Base-by-base conservation (phyloP, 1,140 invertebrate genomes). In the Euura lappo region DNA sequence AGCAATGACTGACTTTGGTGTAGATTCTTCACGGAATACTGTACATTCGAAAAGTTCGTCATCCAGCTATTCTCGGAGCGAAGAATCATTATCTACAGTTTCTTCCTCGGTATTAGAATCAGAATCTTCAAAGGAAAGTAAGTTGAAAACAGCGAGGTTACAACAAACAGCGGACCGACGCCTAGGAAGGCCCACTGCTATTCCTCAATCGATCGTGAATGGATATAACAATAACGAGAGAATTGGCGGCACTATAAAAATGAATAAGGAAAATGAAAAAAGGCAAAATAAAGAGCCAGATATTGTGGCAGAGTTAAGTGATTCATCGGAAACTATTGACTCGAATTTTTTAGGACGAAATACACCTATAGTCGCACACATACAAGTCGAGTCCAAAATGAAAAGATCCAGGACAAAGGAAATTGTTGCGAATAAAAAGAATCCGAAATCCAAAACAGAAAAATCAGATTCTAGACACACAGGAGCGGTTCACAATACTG, bases 251-350 rank as follows among this genome's bases (percentile, higher is more conserved):
- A 44, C 7, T 65, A 43, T 45, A 4, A 66, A 65, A 45, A 71
- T 42, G 28, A 5, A 71, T 11, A 44, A 65, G 51, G 65, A 28
- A 66, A 66, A 65, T 60, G 51, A 60, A 60, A 60, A 60, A 60
- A 60, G 13, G 51, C 10, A 60, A n/a, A 5, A 60, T n/a, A 60
- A 60, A n/a, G 13, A 60, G 51, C 51, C 10, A 60, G 13, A 3
- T 60, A 5, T 60, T 2, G 13, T 11, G 13, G 10, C 51, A 6
- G 51, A 60, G 13, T 3, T n/a, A 60, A 60, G 51, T n/a, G 51
- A n/a, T 60, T 2, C 8, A 11, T 4, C 13, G 51, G 51, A 60
- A 8, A 60, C 51, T 60, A n/a, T n/a, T 60, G 51, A 60, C 10
- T 60, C 51, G 51, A 60, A 60, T 60, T 8, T 11, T 6, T 60